Percentiles rank a stretch among this genome's conserved stretches.
Evolutionary conservation across 1,140 invertebrate genomes (phyloP).

Genomic region (Carposina sasakii): DNA sequence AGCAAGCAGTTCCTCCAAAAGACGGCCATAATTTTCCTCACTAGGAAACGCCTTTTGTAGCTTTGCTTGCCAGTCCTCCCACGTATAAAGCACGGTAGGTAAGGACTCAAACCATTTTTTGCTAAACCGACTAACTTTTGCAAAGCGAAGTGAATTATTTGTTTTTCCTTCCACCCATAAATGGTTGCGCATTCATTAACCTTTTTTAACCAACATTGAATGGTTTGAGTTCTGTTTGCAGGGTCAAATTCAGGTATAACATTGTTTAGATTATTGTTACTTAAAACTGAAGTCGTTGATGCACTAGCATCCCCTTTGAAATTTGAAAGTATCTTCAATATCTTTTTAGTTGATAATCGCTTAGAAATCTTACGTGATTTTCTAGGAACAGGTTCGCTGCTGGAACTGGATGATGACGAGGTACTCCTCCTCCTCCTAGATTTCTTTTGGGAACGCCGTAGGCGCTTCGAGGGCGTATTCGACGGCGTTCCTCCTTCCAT

Average conservation of each 20-base stretch:
- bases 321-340: too few relatives aligned
- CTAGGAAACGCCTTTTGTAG: conserved; percentile 18
- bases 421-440: too few relatives aligned
- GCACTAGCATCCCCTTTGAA: too few relatives aligned
- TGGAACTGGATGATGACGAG: too few relatives aligned
- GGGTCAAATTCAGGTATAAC: conserved; percentile 3
- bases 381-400: too few relatives aligned
- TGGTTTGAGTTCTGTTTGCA: background rate
- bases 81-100: conserved; percentile 19
- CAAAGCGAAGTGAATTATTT: conserved; percentile 17
- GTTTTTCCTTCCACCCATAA: conserved; percentile 15
- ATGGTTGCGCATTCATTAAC: background rate
- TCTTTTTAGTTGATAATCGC: too few relatives aligned
- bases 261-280: conserved; percentile 1
- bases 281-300: too few relatives aligned
- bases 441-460: too few relatives aligned
- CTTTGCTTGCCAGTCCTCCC: conserved; percentile 26
- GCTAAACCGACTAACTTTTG: conserved; percentile 17
- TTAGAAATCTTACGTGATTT: too few relatives aligned
- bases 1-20: conserved; percentile 1
- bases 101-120: conserved; percentile 26
- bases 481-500: too few relatives aligned
- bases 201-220: background rate
- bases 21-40: conserved; percentile 12
- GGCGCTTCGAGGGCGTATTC: too few relatives aligned